phyloP scores from a whole-genome alignment of 2,797 vertebrate species.

The Iguana delicatissima region DNA sequence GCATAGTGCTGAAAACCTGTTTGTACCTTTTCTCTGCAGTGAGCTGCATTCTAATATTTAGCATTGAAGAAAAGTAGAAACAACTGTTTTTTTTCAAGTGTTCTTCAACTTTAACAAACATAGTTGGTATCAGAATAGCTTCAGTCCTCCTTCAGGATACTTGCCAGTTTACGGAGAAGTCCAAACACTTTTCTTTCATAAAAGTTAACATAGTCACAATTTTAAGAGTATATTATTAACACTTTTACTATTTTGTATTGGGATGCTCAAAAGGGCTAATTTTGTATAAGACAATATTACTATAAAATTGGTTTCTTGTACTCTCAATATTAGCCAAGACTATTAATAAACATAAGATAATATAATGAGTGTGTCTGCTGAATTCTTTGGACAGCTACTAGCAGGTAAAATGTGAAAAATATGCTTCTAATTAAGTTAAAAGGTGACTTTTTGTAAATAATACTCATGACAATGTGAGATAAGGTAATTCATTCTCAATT shows the following conservation, averaged over 20 bases:
- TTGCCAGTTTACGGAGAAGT: neutral
- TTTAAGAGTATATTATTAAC: constrained; percentile 26
- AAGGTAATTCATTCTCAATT: neutral
- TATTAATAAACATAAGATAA: constrained; percentile 64
- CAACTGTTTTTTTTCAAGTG: neutral
- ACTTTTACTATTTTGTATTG: constrained; percentile 57
- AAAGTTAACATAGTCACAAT: neutral
- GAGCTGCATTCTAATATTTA: constrained; percentile 10
- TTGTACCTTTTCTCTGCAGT: neutral
- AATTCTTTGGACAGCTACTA: constrained; percentile 24
- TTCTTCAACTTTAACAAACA: neutral
- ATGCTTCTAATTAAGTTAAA: neutral
- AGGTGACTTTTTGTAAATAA: neutral
- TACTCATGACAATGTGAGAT: neutral
- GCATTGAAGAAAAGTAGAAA: neutral
- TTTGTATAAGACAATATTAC: constrained; percentile 48
- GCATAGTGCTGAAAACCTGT: neutral
- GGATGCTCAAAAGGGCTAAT: constrained; percentile 50
- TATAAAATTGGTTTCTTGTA: constrained; percentile 56
- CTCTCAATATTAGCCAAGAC: constrained; percentile 50
- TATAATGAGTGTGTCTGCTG: neutral
- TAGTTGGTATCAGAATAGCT: neutral
- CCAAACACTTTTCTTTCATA: neutral
- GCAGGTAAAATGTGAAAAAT: neutral
- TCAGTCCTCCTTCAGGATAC: neutral